Evolutionary conservation across 53 echinoderm and acorn worm species (phyloP).

Genomic region (Patiria pectinifera): DNA sequence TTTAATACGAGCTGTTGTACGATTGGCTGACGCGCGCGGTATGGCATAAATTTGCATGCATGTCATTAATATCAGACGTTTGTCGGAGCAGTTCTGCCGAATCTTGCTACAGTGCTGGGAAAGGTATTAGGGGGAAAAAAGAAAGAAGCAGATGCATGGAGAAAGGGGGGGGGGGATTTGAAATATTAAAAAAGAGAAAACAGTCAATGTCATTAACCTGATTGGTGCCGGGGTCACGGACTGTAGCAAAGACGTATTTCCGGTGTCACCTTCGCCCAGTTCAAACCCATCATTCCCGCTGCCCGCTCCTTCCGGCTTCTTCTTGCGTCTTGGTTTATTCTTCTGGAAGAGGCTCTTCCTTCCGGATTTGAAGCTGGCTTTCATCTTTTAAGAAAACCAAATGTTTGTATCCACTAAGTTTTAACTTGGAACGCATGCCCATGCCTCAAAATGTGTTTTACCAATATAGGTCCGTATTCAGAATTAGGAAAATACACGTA

Average conservation of each 20-base stretch:
- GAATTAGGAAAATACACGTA: too few species aligned
- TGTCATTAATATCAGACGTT: too few species aligned
- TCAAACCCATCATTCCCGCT: not conserved
- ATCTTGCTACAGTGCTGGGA: too few species aligned
- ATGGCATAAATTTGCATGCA: too few species aligned
- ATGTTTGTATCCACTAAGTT: not conserved
- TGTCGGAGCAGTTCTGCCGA: too few species aligned
- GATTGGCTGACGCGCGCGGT: too few species aligned
- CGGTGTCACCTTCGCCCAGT: not conserved
- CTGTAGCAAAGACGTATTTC: not conserved
- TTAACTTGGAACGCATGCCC: too few species aligned
- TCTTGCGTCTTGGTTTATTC: constrained; percentile 29
- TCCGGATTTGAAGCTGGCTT: not conserved
- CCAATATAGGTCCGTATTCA: too few species aligned
- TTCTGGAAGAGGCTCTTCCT: constrained; percentile 35
- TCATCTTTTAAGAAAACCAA: constrained; percentile 20
- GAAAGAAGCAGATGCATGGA: not conserved
- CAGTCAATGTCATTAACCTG: constrained; percentile 8
- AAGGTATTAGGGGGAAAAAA: too few species aligned
- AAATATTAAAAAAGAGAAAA: not conserved
- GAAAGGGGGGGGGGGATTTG: not conserved
- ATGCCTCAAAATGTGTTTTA: too few species aligned
- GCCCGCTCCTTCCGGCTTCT: not conserved
- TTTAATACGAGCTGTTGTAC: too few species aligned
- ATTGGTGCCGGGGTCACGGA: not conserved